Base-by-base conservation (phyloP, 1,140 invertebrate species). In the Drosophila tsacasi region DNA sequence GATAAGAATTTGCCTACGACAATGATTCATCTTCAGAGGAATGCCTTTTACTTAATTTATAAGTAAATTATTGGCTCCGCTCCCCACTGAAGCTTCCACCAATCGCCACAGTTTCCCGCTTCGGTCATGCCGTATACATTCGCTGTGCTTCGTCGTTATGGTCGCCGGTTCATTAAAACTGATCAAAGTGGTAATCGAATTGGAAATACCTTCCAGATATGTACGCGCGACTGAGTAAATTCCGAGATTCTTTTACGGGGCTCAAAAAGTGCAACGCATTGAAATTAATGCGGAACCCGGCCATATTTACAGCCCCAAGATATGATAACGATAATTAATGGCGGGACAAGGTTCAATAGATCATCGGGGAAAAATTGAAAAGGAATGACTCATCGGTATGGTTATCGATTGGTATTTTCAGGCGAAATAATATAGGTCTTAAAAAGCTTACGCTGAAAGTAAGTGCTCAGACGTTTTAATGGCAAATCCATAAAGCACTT, bases 131-230 rank as follows among this genome's bases (percentile, higher is more conserved):
- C 57, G 61, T 39, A 71, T 58, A n/a, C 50, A 73, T 87, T 83
- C 21, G 80, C 13, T 65, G 55, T 71, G 79, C 79, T 65, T 7
- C 37, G 52, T 15, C 57, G 65, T 42, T 63, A 73, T 57, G 74
- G 74, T 67, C 27, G 52, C 47, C 66, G 64, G 58, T 77, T 78
- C 64, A 77, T 62, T 69, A 68, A 62, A 5, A 44, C 57, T 57
- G 57, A 68, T 77, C 55, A 55, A 67, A 67, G 58, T 37, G 15
- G 54, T 65, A 86, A 85, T 80, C 52, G 21, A 80, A 83, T 87
- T 87, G 52, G 50, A 49, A 81, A 77, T 61, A 76, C 75, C 27
- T 46, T 40, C 55, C 47, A 61, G 49, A 60, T 50, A 72, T 72
- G 67, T 37, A 72, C 15, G 35, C 8, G 32, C 17, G 46, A 8